Evolutionary conservation across 30 jellyfish, hydroid and myxozoan genomes (phyloP), one percentile per base, ranked within the genome.

Genomic region (Aurelia coerulea): DNA sequence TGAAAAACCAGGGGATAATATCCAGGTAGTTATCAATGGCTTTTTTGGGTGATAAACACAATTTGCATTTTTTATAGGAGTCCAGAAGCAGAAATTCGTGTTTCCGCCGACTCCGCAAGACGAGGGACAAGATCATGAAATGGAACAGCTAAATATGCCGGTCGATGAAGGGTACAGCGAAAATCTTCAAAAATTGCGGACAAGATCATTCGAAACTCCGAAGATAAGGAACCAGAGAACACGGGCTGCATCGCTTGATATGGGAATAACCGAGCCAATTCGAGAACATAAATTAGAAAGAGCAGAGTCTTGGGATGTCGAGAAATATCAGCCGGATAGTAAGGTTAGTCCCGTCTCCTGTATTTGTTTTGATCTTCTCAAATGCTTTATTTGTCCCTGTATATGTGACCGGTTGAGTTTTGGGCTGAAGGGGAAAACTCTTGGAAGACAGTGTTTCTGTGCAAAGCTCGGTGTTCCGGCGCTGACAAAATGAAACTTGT

Each of bases 291-390:
- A 79, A 54, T 54, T 79, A n/a, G 90, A 79, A 68, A 19, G 90
- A 79, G 90, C 90, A 15, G 90, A 79, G 51, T 79, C 90, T 18
- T 79, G 90, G 90, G 90, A 65, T 65, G 78, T 68, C n/a, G 90
- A 79, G 60, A 79, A 66, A 13, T 62, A 46, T 35, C 18, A 16
- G 64, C 73, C 74, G 0, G 90, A 79, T 6, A 63, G 10, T 31
- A 79, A 79, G 90, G 90, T 79, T 17, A 52, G 29, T 74, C 4
- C 58, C 14, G 2, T 46, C 56, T 46, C 56, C 56, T 46, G 56
- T 46, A 46, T 46, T 46, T 1, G 12, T 46, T 4, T 46, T 9
- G 56, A 46, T 14, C 15, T 4, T 0, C 16, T 46, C 56, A 0
- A 6, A 9, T 46, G 56, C 15, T 46, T 7, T 46, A 46, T 46